These are phyloP conservation scores for Rachycentron canadum DNA, from an alignment of 2,797 vertebrate genomes.

Conservation along the genomic window DNA sequence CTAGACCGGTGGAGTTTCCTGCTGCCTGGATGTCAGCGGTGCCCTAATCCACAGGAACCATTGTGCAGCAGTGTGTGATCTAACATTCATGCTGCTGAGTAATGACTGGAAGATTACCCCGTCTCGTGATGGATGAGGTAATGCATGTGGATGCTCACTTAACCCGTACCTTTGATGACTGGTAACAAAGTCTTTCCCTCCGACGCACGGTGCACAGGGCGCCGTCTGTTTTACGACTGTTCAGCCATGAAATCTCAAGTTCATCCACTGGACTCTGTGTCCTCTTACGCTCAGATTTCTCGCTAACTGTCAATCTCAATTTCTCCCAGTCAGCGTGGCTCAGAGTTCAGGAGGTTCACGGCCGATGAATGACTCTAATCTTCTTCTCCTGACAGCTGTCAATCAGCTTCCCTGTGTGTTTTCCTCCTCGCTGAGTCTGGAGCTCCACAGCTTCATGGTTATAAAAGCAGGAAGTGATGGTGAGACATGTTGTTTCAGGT, in stretches of 20 bases:
- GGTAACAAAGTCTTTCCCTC: not conserved
- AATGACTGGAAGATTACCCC: slow-evolving; percentile 57
- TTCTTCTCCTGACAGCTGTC: slow-evolving; percentile 37
- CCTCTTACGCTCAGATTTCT: too few relatives aligned
- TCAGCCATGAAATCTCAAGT: not conserved
- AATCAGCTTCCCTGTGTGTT: slow-evolving; percentile 5
- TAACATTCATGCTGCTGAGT: slow-evolving; percentile 51
- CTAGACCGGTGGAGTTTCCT: too few relatives aligned
- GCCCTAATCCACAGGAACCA: not conserved
- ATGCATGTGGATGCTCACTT: slow-evolving; percentile 52
- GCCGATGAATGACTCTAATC: slow-evolving; percentile 19
- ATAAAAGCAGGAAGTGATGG: not conserved
- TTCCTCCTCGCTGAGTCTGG: not conserved
- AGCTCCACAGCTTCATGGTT: not conserved
- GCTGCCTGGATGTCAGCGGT: not conserved
- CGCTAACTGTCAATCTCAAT: slow-evolving; percentile 1
- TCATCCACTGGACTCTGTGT: not conserved
- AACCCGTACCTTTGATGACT: not conserved
- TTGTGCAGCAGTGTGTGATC: slow-evolving; percentile 12
- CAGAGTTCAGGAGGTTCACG: slow-evolving; percentile 32
- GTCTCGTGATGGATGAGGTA: slow-evolving; percentile 41
- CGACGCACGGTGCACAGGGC: not conserved
- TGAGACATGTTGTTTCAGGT: not conserved
- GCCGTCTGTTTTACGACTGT: not conserved
- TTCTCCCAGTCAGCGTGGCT: slow-evolving; percentile 3